Evolutionary conservation across 2,113 vertebrate genomes (phyloP), one percentile per base, ranked within the genome.

Genomic region (Microcebus ravelobensis): DNA sequence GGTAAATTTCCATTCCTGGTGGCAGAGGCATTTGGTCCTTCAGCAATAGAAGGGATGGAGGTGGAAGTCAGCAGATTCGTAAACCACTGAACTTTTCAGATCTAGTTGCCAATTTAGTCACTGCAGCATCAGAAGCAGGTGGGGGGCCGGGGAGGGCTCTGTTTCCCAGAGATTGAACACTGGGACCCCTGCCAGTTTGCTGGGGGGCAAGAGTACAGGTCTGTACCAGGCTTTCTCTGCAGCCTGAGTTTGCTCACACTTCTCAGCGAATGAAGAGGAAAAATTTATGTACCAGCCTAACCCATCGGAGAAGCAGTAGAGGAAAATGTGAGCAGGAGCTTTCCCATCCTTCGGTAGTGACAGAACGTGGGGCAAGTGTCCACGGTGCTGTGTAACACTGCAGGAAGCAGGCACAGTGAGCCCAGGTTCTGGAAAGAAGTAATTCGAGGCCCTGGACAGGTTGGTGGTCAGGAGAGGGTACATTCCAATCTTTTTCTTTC

Each of bases 381-480:
- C 18, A 4, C 2, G 17, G 34, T n/a, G 42, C 25, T 36, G 15
- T 10, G 3, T 18, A 9, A 68, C 14, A 1, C 0, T 15, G 29
- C 50, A 79, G 55, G 61, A 36, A 14, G 27, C 27, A 5, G 5
- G 36, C 77, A 34, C n/a, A 25, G 29, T 8, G 70, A 80, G 42
- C 79, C 83, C 20, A 23, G 39, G 61, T 8, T 15, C 67, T 34
- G 14, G 61, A 2, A 85, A 20, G 48, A 77, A 86, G 31, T 1
- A 12, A 68, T n/a, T 21, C 61, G 67, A n/a, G 25, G 29, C 6
- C 65, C 45, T 18, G 36, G 15, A 39, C 23, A 11, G 6, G 39
- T 23, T 55, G 57, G 27, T 29, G n/a, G 57, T 52, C 48, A 91
- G 80, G 10, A 36, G 23, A 9, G 4, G 1, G 14, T 3, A 2